Evolutionary conservation across 2,888 invertebrate genomes (phyloP).

Genomic region (Drosophila fungiperda): DNA sequence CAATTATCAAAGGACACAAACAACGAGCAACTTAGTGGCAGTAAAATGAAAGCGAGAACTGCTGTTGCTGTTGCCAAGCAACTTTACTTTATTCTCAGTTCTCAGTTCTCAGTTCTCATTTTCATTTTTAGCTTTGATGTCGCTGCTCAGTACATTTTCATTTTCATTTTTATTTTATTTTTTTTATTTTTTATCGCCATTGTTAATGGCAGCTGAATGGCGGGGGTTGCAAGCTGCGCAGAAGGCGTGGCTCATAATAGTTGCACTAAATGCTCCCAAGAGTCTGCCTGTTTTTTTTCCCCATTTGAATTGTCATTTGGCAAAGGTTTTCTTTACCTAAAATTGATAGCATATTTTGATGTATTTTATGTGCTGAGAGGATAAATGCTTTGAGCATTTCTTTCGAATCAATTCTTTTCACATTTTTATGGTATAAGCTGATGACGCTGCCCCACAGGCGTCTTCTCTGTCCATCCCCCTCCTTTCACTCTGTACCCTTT

Average conservation of each 20-base stretch:
- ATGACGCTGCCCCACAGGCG: constrained; percentile 68
- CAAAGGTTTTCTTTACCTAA: constrained; percentile 38
- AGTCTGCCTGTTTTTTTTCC: constrained; percentile 15
- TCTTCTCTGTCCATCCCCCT: not conserved
- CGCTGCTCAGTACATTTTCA: constrained; percentile 24
- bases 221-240: not conserved
- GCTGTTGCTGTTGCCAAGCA: constrained; percentile 31
- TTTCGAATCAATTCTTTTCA: constrained; percentile 59
- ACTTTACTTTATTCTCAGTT: not conserved
- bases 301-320: constrained; percentile 63
- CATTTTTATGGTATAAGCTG: constrained; percentile 45
- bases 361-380: constrained; percentile 39
- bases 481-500: not conserved
- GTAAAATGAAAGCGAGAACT: constrained; percentile 55
- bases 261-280: constrained; percentile 62
- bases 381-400: constrained; percentile 17
- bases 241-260: constrained; percentile 29
- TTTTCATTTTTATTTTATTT: constrained; percentile 2
- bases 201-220: constrained; percentile 18
- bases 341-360: constrained; percentile 71
- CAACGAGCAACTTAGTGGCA: constrained; percentile 50
- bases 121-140: constrained; percentile 39
- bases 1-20: constrained; percentile 71
- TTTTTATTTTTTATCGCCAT: constrained; percentile 6
- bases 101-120: constrained; percentile 1